Percentiles rank a stretch among this genome's conserved stretches.
These are phyloP conservation scores for Elephantulus edwardii DNA, from an alignment of 2,113 vertebrate species.

Conservation along the genomic window DNA sequence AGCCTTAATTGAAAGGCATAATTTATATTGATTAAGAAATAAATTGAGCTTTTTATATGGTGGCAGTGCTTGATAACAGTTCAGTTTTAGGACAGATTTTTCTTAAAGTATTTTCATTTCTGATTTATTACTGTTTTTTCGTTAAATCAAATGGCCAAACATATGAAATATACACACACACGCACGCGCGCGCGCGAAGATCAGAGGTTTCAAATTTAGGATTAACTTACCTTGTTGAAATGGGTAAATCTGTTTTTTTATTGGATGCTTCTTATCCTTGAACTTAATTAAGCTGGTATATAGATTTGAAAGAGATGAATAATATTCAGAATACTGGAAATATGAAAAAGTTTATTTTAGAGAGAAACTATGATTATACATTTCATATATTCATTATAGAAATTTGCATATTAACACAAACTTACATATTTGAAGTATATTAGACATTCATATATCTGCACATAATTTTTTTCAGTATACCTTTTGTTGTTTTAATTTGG, in stretches of 20 bases:
- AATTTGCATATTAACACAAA: neutral
- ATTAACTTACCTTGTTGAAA: neutral
- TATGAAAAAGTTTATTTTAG: neutral
- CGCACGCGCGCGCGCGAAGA: neutral
- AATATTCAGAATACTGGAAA: neutral
- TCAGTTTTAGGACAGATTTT: neutral
- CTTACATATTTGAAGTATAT: neutral
- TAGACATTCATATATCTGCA: neutral
- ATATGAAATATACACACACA: slow-evolving; percentile 9
- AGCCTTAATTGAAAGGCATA: neutral
- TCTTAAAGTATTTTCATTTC: slow-evolving; percentile 11
- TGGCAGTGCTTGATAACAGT: neutral
- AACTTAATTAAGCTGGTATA: neutral
- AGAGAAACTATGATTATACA: neutral
- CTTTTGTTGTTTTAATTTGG: neutral
- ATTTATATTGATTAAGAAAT: neutral
- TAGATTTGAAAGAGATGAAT: slow-evolving; percentile 22
- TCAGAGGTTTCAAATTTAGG: neutral
- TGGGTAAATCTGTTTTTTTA: neutral
- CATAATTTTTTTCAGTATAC: neutral
- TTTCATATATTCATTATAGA: neutral
- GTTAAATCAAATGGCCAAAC: too few species aligned
- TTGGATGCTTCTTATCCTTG: neutral
- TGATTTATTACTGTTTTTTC: neutral
- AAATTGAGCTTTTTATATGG: neutral